Conservation (phyloP, 2,797 vertebrate species). For the Austrolebias charrua region DNA sequence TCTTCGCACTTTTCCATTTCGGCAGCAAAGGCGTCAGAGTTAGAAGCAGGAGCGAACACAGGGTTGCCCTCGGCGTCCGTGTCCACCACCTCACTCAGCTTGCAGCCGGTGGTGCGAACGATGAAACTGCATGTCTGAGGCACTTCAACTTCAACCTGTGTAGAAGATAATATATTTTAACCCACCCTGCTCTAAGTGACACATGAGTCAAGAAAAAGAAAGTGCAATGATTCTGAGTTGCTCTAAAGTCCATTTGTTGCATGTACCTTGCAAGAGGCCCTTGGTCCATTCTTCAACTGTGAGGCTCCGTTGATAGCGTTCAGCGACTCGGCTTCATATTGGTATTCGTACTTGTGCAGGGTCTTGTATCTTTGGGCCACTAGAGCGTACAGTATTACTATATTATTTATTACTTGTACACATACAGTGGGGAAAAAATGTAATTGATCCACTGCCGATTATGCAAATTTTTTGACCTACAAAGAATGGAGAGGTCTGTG, state of each 20-base stretch:
- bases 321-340: constrained; percentile 88
- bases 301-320: constrained; percentile 84
- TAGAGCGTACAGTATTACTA: constrained; percentile 47
- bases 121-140: constrained; percentile 87
- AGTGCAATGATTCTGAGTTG: not conserved
- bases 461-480: too few relatives aligned
- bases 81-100: constrained; percentile 82
- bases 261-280: constrained; percentile 86
- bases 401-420: too few relatives aligned
- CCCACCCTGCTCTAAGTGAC: not conserved
- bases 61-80: constrained; percentile 76
- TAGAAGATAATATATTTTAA: constrained; percentile 6
- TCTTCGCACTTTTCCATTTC: constrained; percentile 87
- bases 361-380: constrained; percentile 88
- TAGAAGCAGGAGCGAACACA: constrained; percentile 78
- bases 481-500: too few relatives aligned
- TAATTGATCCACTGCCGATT: too few relatives aligned
- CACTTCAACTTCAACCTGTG: constrained; percentile 91
- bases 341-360: constrained; percentile 89
- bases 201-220: not conserved
- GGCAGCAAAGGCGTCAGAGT: constrained; percentile 84
- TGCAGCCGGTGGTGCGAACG: constrained; percentile 84
- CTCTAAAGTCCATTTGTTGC: constrained; percentile 2
- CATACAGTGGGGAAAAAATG: not conserved
- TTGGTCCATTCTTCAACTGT: constrained; percentile 83